A percentile compares a stretch with the other conserved stretches of the same genome.
Evolutionary conservation across 2,888 invertebrate genomes (phyloP).

Genomic region (Slavum lentiscoides): DNA sequence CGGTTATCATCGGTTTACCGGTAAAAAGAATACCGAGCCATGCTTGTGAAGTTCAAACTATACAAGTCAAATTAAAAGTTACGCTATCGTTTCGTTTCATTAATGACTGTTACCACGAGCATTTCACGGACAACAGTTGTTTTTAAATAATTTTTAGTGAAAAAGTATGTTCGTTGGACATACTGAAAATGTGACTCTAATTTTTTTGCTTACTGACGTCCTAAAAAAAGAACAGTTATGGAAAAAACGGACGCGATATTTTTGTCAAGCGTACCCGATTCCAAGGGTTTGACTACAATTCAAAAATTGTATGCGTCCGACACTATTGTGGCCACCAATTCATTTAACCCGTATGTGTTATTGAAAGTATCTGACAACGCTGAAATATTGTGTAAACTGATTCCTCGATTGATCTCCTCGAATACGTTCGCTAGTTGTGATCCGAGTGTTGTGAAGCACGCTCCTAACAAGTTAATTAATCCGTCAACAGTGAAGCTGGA

Average conservation of each 20-base stretch:
- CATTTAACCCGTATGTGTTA: constrained; percentile 23
- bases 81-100: too few species aligned
- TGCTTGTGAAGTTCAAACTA: too few species aligned
- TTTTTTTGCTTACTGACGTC: too few species aligned
- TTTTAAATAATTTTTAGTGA: too few species aligned
- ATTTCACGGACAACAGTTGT: too few species aligned
- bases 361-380: constrained; percentile 16
- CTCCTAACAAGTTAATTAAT: constrained; percentile 2
- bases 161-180: too few species aligned
- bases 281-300: constrained; percentile 14
- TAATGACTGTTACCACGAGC: too few species aligned
- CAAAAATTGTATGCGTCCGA: constrained; percentile 19
- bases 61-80: too few species aligned
- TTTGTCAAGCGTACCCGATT: constrained; percentile 11
- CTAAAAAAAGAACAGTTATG: too few species aligned
- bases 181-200: too few species aligned
- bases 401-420: background rate
- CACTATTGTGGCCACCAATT: background rate
- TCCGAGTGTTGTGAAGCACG: background rate
- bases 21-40: too few species aligned
- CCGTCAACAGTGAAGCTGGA: constrained; percentile 1
- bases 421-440: constrained; percentile 22
- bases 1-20: too few species aligned
- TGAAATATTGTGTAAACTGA: constrained; percentile 27
- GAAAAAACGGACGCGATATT: background rate